Base-by-base conservation (phyloP, 2,888 invertebrate species). In the Dioctria linearis region DNA sequence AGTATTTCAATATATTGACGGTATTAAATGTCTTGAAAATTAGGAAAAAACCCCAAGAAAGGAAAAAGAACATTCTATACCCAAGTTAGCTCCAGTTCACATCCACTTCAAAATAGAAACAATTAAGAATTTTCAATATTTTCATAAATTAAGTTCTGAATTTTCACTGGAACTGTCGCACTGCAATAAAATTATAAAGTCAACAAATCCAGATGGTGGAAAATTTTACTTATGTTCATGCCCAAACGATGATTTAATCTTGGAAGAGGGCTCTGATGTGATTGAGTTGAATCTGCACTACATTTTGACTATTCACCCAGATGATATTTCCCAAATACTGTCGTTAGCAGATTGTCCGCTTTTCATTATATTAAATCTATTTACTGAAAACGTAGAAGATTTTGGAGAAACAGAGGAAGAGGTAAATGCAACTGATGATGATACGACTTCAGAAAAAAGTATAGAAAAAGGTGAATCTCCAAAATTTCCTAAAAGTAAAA, bases 211-310 rank as follows among this genome's bases (percentile, higher is more conserved):
- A 11, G 9, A 5, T 40, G 73, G 59, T 3, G 57, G 57, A 59
- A 51, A 4, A 39, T 69, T 69, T 69, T 2, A 51, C 5, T 5
- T 73, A 37, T n/a, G 25, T 13, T 5, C 6, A 13, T n/a, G 4
- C 6, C 49, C 67, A 42, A 37, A 51, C 9, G 25, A 49, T 69
- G 11, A 9, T 3, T 9, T 67, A 11, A 9, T 37, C 0, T 0
- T 25, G 4, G 73, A 40, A 3, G 59, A 57, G 4, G n/a, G 8
- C 2, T 13, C 37, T 3, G 73, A 73, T 42, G 13, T 57, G 3
- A n/a, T 73, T 59, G 42, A 73, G 1, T 40, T 73, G 9, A 42
- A 73, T n/a, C 57, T 73, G 57, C 73, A 59, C 73, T 73, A 59
- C 8, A 13, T 57, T 37, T 5, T 73, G 13, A 42, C 59, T 42